These are phyloP conservation scores for Notodonta ziczac DNA, from an alignment of 2,888 invertebrate species.

Conservation along the genomic window DNA sequence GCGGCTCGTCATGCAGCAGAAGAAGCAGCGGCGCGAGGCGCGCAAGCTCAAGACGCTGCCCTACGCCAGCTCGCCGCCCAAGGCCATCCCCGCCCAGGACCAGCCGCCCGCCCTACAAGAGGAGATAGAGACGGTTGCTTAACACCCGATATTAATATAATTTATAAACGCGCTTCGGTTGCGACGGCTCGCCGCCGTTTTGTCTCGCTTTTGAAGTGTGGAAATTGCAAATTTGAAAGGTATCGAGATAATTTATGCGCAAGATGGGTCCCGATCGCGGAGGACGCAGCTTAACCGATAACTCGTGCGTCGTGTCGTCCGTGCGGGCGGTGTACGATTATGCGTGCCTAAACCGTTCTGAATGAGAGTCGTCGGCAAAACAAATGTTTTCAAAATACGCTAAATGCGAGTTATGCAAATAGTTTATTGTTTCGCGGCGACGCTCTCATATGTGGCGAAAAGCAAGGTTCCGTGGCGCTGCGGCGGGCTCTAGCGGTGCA, in stretches of 20 bases:
- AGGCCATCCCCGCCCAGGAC: slow-evolving; percentile 95
- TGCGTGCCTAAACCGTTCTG: slow-evolving; percentile 43
- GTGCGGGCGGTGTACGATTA: slow-evolving; percentile 24
- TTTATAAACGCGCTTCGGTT: slow-evolving; percentile 42
- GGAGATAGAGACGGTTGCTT: slow-evolving; percentile 75
- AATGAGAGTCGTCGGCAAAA: slow-evolving; percentile 25
- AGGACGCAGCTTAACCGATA: slow-evolving; percentile 18
- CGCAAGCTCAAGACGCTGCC: slow-evolving; percentile 88
- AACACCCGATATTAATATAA: slow-evolving; percentile 46
- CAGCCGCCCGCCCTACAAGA: slow-evolving; percentile 92
- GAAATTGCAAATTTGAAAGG: slow-evolving; percentile 19
- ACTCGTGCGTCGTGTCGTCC: slow-evolving; percentile 22
- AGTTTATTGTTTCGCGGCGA: slow-evolving; percentile 42
- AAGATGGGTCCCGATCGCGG: slow-evolving; percentile 21
- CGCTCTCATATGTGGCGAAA: slow-evolving; percentile 34
- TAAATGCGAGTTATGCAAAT: slow-evolving; percentile 54
- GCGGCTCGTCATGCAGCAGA: slow-evolving; percentile 95
- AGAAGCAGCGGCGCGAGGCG: slow-evolving; percentile 92
- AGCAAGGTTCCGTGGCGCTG: slow-evolving; percentile 7
- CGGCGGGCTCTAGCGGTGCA: slow-evolving; percentile 10
- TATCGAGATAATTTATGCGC: slow-evolving; percentile 24
- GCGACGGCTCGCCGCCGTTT: slow-evolving; percentile 45
- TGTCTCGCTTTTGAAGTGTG: slow-evolving; percentile 43
- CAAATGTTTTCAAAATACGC: slow-evolving; percentile 44
- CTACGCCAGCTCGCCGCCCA: slow-evolving; percentile 82